phyloP scores from a whole-genome alignment of 2,888 invertebrate species.

The Melikaiella ostensackeni region DNA sequence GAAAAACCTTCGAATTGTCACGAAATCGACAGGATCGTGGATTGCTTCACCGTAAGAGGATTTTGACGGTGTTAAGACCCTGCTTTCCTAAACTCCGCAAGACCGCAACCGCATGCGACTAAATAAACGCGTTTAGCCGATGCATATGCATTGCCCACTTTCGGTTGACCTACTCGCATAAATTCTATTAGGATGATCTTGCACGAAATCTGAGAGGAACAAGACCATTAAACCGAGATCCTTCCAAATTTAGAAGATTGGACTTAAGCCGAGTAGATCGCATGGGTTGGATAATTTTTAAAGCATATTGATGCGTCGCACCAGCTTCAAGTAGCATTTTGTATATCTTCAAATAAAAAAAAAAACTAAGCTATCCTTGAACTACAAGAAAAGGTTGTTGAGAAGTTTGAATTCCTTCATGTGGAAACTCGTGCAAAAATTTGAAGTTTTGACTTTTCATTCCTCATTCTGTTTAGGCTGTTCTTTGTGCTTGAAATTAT shows the following conservation, averaged over 20 bases:
- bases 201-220: constrained; percentile 12
- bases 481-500: too few relatives aligned
- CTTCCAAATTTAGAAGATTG: neutral
- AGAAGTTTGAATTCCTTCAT: too few relatives aligned
- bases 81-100: constrained; percentile 34
- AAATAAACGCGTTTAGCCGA: constrained; percentile 59
- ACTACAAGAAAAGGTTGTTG: too few relatives aligned
- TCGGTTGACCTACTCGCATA: constrained; percentile 27
- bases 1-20: neutral
- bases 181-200: constrained; percentile 2
- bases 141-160: constrained; percentile 65
- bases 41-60: constrained; percentile 10
- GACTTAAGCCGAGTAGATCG: neutral
- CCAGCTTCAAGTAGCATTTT: too few relatives aligned
- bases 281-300: too few relatives aligned
- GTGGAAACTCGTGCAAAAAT: too few relatives aligned
- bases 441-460: too few relatives aligned
- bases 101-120: constrained; percentile 48
- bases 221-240: neutral
- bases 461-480: neutral
- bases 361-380: too few relatives aligned
- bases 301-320: too few relatives aligned
- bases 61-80: constrained; percentile 5
- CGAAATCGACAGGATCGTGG: neutral
- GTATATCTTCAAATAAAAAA: too few relatives aligned